A percentile compares a stretch with the other conserved stretches of the same genome.
phyloP scores from a whole-genome alignment of 2,113 vertebrate genomes.

The Microtus ochrogaster region DNA sequence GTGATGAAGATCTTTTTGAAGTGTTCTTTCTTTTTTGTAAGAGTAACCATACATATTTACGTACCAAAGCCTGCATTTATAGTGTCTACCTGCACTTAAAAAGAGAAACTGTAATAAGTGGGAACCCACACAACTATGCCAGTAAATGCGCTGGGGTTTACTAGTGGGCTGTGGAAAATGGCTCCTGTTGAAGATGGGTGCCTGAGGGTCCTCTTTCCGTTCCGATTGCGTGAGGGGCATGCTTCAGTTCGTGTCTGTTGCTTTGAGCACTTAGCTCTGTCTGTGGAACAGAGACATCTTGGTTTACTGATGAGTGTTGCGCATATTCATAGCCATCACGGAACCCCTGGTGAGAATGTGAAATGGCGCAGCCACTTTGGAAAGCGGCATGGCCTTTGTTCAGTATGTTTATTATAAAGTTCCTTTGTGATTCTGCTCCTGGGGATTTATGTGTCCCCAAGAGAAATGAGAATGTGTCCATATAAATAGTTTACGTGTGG shows the following conservation, averaged over 20 bases:
- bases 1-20: not conserved
- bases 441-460: no score
- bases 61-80: not conserved
- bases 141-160: not conserved
- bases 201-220: not conserved
- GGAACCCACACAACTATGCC: no score
- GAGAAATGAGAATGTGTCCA: not conserved
- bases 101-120: not conserved
- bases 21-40: not conserved
- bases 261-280: slow-evolving; percentile 3
- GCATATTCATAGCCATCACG: not conserved
- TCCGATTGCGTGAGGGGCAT: not conserved
- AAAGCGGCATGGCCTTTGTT: not conserved
- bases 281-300: not conserved
- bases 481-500: not conserved
- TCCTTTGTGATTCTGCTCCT: not conserved
- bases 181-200: not conserved
- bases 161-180: not conserved
- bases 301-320: not conserved
- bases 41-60: not conserved
- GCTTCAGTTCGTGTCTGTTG: not conserved
- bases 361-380: not conserved
- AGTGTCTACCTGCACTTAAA: not conserved
- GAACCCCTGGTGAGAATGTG: not conserved
- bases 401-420: not conserved